These are phyloP conservation scores for Protodeltote pygarga DNA, from an alignment of 2,888 invertebrate species.

Conservation along the genomic window DNA sequence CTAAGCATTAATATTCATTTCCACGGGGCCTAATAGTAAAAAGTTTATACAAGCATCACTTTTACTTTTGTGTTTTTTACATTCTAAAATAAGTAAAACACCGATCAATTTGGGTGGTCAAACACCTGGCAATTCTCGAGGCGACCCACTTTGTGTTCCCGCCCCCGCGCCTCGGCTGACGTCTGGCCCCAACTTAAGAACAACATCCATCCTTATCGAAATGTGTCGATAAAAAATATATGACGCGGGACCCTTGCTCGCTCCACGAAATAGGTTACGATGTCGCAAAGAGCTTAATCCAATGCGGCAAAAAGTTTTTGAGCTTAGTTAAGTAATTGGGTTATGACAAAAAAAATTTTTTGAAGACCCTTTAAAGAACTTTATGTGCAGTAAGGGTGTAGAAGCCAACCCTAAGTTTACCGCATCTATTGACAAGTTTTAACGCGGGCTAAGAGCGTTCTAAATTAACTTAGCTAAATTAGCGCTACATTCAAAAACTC, in stretches of 20 bases:
- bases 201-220: slow-evolving; percentile 61
- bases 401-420: slow-evolving; percentile 3
- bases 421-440: slow-evolving; percentile 1
- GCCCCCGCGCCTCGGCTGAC: slow-evolving; percentile 31
- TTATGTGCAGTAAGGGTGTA: slow-evolving; percentile 7
- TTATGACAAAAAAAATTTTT: slow-evolving; percentile 36
- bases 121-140: slow-evolving; percentile 51
- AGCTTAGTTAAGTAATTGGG: slow-evolving; percentile 40
- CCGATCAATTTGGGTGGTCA: slow-evolving; percentile 35
- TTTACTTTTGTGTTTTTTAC: slow-evolving; percentile 30
- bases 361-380: slow-evolving; percentile 22
- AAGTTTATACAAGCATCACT: background rate
- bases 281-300: slow-evolving; percentile 45
- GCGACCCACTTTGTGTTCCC: slow-evolving; percentile 58
- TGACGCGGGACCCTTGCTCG: slow-evolving; percentile 49
- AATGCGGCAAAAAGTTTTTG: slow-evolving; percentile 45
- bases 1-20: too few species aligned
- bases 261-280: slow-evolving; percentile 47
- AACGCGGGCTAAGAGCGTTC: slow-evolving; percentile 11
- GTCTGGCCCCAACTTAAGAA: slow-evolving; percentile 52
- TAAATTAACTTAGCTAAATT: slow-evolving; percentile 11
- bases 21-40: too few species aligned
- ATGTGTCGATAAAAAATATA: slow-evolving; percentile 59
- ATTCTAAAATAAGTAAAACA: slow-evolving; percentile 34
- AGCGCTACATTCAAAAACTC: slow-evolving; percentile 15